phyloP scores from a whole-genome alignment of 1,140 invertebrate genomes.

The Subanguina moxae region DNA sequence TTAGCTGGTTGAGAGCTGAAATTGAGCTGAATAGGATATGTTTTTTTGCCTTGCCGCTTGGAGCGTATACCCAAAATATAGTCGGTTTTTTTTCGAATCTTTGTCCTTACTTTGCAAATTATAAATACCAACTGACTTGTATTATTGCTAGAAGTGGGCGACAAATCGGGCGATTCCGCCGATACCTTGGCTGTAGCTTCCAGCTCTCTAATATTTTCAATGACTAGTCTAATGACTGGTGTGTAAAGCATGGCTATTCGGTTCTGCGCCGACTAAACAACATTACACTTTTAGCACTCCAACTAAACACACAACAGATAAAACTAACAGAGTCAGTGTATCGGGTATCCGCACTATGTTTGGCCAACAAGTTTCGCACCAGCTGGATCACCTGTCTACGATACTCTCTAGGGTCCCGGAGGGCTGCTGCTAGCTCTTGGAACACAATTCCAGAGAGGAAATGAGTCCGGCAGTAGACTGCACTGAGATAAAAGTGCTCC shows the following conservation, averaged over 20 bases:
- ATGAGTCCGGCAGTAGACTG: slow-evolving; percentile 82
- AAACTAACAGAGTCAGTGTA: slow-evolving; percentile 67
- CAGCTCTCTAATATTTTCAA: slow-evolving; percentile 73
- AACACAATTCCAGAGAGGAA: slow-evolving; percentile 79
- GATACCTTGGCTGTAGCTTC: slow-evolving; percentile 37
- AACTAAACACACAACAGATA: slow-evolving; percentile 3
- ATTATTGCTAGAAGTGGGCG: slow-evolving; percentile 7
- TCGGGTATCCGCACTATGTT: slow-evolving; percentile 86
- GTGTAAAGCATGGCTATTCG: slow-evolving; percentile 82
- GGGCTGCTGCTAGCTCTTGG: slow-evolving; percentile 70
- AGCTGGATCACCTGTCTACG: slow-evolving; percentile 73
- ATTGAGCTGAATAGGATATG: neutral
- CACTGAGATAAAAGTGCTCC: slow-evolving; percentile 67
- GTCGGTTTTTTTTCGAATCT: too few relatives aligned
- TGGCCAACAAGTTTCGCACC: slow-evolving; percentile 79
- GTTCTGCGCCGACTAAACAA: slow-evolving; percentile 71
- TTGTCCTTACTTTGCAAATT: too few relatives aligned
- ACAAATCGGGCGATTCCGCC: slow-evolving; percentile 14
- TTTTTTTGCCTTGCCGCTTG: neutral
- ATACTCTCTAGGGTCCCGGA: slow-evolving; percentile 77
- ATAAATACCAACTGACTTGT: neutral
- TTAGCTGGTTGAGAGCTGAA: slow-evolving; percentile 8
- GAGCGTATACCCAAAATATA: too few relatives aligned
- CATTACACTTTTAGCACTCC: neutral
- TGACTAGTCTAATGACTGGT: slow-evolving; percentile 78